Base-by-base conservation (phyloP, 2,113 vertebrate species). In the Delphinapterus leucas region DNA sequence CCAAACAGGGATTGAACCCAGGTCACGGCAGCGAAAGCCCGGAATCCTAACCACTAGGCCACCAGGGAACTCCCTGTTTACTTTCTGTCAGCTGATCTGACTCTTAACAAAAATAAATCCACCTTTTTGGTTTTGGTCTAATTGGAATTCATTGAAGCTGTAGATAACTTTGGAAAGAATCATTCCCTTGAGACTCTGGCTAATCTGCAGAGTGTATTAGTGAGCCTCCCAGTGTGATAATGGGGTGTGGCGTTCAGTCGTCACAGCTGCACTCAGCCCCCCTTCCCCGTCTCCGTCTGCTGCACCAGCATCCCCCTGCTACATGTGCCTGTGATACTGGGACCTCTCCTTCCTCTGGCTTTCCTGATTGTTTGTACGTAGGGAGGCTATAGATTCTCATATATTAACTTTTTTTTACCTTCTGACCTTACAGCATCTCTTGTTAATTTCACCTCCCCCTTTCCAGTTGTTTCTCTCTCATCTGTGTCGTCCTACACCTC, bases 141-240 rank as follows among this genome's bases (percentile, higher is more conserved):
- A 25, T 53, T 68, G 71, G 55, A 33, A 21, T n/a, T 80, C 7
- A 1, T 7, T 55, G 85, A 25, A 23, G 33, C 63, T 8, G 38
- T 38, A 10, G 65, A 1, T 41, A 36, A 58, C 25, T 28, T 71
- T 60, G 36, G 88, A 28, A 31, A 25, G 44, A 73, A 8, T n/a
- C 12, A 1, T 0, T 33, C 0, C 28, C 28, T 25, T 10, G 8
- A 6, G 1, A 0, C 41, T 6, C 9, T 0, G 1, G 36, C 65
- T 0, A 1, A 44, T 3, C 9, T 53, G 3, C 6, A 0, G 26
- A 12, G 0, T 26, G 44, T 31, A 1, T 25, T 0, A 0, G 0
- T 4, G 38, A 13, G 44, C 18, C 13, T n/a, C 12, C 70, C 49
- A 2, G 10, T 9, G 5, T 1, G 0, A 1, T 11, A 14, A 10